Evolutionary conservation across 2,797 vertebrate genomes (phyloP).

Genomic region (Xiphophorus birchmanni): DNA sequence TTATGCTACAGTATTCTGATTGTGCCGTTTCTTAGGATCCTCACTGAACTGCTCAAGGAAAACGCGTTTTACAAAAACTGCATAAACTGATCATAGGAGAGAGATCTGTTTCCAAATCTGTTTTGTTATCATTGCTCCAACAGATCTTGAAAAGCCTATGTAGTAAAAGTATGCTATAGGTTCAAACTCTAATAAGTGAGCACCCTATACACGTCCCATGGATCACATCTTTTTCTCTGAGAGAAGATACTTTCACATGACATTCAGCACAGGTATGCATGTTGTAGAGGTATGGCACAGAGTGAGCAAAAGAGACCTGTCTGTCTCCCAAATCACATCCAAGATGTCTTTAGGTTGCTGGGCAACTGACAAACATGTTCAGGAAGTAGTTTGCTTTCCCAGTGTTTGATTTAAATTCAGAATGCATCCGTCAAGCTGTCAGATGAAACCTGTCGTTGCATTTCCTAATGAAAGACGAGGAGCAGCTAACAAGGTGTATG

Average conservation of each 20-base stretch:
- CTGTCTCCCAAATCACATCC: neutral
- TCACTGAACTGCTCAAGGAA: neutral
- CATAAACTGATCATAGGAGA: neutral
- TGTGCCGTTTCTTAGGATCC: neutral
- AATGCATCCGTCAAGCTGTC: slow-evolving; percentile 5
- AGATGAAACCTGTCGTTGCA: neutral
- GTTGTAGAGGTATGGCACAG: neutral
- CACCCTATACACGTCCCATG: neutral
- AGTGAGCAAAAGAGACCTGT: neutral
- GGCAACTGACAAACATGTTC: neutral
- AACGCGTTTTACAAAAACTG: neutral
- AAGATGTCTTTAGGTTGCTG: neutral
- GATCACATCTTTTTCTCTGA: neutral
- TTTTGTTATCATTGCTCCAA: neutral
- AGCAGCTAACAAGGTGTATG: neutral
- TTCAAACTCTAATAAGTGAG: neutral
- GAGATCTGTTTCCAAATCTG: neutral
- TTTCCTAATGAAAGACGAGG: slow-evolving; percentile 1
- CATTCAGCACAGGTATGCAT: neutral
- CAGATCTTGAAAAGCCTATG: neutral
- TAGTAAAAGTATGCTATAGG: neutral
- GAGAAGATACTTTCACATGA: neutral
- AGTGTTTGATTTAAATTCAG: slow-evolving; percentile 4
- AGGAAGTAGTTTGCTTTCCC: neutral
- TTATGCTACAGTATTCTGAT: neutral